Percentiles rank a stretch among this genome's conserved stretches.
Conservation (phyloP, 2,113 vertebrate species). For the Murina feae region DNA sequence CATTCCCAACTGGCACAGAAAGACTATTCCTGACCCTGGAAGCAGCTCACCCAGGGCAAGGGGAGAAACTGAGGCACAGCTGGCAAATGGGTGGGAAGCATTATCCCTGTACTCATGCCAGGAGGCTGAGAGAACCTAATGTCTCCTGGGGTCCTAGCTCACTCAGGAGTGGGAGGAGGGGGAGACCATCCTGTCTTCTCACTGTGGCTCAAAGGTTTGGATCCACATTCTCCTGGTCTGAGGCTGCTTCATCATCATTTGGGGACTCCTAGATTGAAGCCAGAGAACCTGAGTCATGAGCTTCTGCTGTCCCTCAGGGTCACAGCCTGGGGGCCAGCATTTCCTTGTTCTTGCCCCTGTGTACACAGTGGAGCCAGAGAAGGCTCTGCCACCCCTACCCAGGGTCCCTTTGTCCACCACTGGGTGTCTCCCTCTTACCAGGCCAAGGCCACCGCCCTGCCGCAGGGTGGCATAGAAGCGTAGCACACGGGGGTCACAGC, state of each 20-base stretch:
- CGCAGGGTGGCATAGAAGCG: slow-evolving; percentile 87
- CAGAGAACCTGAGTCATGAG: neutral
- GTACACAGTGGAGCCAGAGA: neutral
- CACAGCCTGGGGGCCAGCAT: neutral
- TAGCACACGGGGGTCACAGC: slow-evolving; percentile 89
- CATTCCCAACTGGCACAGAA: neutral
- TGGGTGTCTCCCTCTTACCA: slow-evolving; percentile 76
- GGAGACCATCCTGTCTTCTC: neutral
- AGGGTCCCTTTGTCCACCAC: neutral
- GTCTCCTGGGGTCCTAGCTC: neutral
- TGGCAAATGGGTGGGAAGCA: neutral
- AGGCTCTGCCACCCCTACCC: neutral
- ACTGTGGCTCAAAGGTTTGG: slow-evolving; percentile 33
- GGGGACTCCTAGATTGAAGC: slow-evolving; percentile 44
- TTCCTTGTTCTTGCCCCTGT: neutral
- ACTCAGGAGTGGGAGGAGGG: neutral
- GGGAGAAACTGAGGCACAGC: neutral
- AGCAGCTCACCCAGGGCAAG: neutral
- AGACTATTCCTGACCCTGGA: neutral
- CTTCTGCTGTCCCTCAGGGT: neutral
- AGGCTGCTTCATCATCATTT: neutral
- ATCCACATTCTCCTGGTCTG: slow-evolving; percentile 65
- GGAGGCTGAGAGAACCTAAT: neutral
- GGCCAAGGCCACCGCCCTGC: slow-evolving; percentile 78
- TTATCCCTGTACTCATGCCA: neutral